phyloP scores from a whole-genome alignment of 64 coral and sea anemone genomes.

The Pachyseris speciosa region DNA sequence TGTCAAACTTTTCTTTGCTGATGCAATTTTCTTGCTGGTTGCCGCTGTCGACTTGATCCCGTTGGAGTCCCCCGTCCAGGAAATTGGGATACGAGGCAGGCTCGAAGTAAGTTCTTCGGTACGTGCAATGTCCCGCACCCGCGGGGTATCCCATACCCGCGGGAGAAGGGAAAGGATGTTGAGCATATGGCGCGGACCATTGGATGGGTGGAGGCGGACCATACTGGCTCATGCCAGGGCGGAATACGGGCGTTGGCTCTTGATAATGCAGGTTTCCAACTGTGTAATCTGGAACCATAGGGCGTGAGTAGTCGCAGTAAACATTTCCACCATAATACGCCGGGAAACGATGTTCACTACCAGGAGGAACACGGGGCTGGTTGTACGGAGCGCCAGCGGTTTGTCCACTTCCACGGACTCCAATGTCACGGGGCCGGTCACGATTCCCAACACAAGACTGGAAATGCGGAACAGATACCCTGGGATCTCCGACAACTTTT shows the following conservation, averaged over 20 bases:
- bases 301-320: conserved; percentile 1
- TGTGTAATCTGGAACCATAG: neutral
- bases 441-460: neutral
- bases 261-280: neutral
- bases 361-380: neutral
- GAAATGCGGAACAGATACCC: neutral
- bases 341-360: neutral
- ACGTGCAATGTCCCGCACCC: neutral
- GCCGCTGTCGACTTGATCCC: conserved; percentile 27
- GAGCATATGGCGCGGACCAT: neutral
- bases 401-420: neutral
- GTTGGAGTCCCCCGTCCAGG: neutral
- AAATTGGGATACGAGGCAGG: neutral
- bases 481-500: neutral
- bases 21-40: neutral
- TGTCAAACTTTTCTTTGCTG: neutral
- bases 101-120: neutral
- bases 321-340: conserved; percentile 24
- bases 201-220: neutral
- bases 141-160: neutral
- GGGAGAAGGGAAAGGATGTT: neutral
- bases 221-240: neutral
- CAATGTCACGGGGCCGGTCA: neutral
- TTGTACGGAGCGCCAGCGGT: neutral
- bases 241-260: neutral